A percentile compares a stretch with the other conserved stretches of the same genome.
These are phyloP conservation scores for Synodontis membranacea DNA, from an alignment of 2,113 vertebrate genomes.

Conservation along the genomic window DNA sequence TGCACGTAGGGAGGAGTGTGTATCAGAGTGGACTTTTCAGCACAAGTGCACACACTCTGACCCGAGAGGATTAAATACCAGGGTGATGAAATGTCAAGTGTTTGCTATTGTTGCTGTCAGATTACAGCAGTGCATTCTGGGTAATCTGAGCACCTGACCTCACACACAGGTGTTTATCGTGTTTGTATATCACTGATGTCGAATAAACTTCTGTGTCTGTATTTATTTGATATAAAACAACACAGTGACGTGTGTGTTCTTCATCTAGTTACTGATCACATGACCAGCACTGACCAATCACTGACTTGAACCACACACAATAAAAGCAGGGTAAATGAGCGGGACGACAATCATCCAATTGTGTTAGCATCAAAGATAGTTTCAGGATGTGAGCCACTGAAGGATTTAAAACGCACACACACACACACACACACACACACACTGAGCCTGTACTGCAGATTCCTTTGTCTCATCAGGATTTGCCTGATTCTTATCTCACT, in stretches of 20 bases:
- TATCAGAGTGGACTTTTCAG: not conserved
- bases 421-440: slow-evolving; percentile 27
- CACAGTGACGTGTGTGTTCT: not conserved
- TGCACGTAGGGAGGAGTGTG: not conserved
- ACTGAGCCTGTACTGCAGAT: slow-evolving; percentile 31
- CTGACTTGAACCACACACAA: not conserved
- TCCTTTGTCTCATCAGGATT: slow-evolving; percentile 41
- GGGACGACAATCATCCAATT: not conserved
- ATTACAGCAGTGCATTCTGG: not conserved
- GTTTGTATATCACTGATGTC: not conserved
- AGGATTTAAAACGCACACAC: slow-evolving; percentile 4
- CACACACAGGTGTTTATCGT: not conserved
- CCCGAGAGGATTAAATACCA: not conserved
- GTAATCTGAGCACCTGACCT: not conserved
- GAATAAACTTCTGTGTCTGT: slow-evolving; percentile 12
- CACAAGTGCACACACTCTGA: not conserved
- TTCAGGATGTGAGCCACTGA: slow-evolving; percentile 46
- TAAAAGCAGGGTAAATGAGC: not conserved
- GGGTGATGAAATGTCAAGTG: not conserved
- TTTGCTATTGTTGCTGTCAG: not conserved
- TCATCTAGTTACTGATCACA: not conserved
- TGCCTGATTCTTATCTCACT: slow-evolving; percentile 49
- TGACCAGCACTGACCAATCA: not conserved
- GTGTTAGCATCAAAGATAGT: slow-evolving; percentile 38
- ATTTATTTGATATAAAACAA: slow-evolving; percentile 30